Evolutionary conservation across 2,797 vertebrate genomes (phyloP).

Genomic region (Thaleichthys pacificus): DNA sequence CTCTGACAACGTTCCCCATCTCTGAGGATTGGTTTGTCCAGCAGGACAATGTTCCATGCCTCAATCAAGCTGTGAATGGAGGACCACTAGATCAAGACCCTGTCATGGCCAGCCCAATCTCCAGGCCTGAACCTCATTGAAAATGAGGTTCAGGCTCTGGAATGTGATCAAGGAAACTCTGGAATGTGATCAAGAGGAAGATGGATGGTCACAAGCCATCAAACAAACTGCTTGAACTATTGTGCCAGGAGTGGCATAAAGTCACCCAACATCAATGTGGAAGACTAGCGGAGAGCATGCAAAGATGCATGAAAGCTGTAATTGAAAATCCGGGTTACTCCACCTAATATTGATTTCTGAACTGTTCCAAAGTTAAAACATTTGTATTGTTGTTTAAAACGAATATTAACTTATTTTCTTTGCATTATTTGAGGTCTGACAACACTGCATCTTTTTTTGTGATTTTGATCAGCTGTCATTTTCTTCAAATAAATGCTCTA

Average conservation of each 20-base stretch:
- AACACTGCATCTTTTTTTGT: neutral
- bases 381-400: neutral
- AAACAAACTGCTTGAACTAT: neutral
- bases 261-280: neutral
- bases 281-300: neutral
- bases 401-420: neutral
- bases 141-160: neutral
- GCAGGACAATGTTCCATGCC: conserved; percentile 16
- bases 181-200: neutral
- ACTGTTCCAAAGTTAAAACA: neutral
- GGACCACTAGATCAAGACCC: conserved; percentile 9
- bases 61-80: neutral
- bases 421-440: neutral
- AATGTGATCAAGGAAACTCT: neutral
- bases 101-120: conserved; percentile 6
- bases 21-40: conserved; percentile 17
- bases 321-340: neutral
- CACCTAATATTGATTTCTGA: neutral
- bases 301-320: neutral
- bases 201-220: neutral
- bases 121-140: conserved; percentile 5
- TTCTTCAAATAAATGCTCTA: neutral
- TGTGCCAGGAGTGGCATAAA: neutral
- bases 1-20: conserved; percentile 10
- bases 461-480: neutral